Evolutionary conservation across 2,888 invertebrate species (phyloP), one percentile per base, ranked within the genome.

Genomic region (Idaea straminata): DNA sequence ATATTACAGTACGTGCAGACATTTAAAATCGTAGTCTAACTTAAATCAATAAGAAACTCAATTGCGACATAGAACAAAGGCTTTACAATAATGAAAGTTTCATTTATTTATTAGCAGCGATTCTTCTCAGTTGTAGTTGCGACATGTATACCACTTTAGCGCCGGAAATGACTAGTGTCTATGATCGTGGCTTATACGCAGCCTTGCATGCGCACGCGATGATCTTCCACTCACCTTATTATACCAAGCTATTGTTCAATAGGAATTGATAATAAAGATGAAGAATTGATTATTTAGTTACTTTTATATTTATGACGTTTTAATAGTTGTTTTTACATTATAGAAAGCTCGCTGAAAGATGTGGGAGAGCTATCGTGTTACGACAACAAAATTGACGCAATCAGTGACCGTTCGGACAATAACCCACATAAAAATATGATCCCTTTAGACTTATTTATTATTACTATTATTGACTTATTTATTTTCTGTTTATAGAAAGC

Each of bases 41-140:
- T 7, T 7, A 7, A 47, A 47, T 13, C 47, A 47, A 47, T 47
- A 47, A 10, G 16, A 36, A 13, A 64, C 10, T 25, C 7, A 60
- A 67, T 57, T 35, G 36, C 64, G 61, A 61, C 62, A 15, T 35
- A 15, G 16, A 7, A 63, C 61, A 57, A 62, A 13, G 13, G 57
- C 47, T n/a, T 61, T 15, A 59, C 57, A 58, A 60, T 60, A 4
- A 86, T 83, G 85, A 87, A 88, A 89, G 84, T 85, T 85, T 87
- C 82, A 83, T 86, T 90, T 86, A 89, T 87, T 88, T 90, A 91
- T 91, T 90, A 88, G 85, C 86, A 85, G 79, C 76, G 82, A 87
- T 87, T 89, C 83, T 89, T 88, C 86, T 85, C 72, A 71, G 77
- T 87, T 88, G 83, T 85, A 81, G 84, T 83, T 86, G 73, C 71